Conservation (phyloP, 2,797 vertebrate genomes). For the Megaceryle alcyon region DNA sequence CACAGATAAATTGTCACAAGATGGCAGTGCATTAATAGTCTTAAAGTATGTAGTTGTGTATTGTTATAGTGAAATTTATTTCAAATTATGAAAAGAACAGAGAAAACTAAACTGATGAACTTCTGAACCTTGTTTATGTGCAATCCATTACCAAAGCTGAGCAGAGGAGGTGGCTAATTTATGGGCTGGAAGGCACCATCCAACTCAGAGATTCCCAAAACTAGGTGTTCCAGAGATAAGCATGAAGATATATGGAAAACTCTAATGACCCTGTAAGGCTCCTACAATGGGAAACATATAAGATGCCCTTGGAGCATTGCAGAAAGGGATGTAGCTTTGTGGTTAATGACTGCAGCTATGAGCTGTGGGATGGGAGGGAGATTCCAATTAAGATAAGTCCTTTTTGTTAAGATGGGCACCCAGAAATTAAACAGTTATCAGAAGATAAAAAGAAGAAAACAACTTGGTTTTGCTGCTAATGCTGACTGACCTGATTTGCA, state of each 20-base stretch:
- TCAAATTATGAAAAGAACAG: not conserved
- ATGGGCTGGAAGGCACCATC: not conserved
- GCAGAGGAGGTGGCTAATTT: not conserved
- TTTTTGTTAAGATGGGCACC: not conserved
- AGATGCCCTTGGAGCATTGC: not conserved
- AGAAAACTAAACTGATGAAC: not conserved
- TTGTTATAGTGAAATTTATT: not conserved
- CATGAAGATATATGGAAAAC: not conserved
- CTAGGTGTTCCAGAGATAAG: not conserved
- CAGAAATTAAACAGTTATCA: not conserved
- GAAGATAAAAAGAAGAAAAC: not conserved
- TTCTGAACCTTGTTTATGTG: not conserved
- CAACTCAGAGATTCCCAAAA: not conserved
- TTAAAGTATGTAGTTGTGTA: not conserved
- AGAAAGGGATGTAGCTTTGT: not conserved
- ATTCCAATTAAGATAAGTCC: not conserved
- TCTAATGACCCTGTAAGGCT: not conserved
- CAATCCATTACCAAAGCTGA: not conserved
- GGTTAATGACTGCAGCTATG: not conserved
- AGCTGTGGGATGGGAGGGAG: not conserved
- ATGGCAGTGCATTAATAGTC: slow-evolving; percentile 26
- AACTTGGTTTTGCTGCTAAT: not conserved
- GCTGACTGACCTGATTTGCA: not conserved
- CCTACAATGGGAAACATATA: not conserved
- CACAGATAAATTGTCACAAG: not conserved